phyloP scores from a whole-genome alignment of 2,113 vertebrate genomes.

The Hassar affinis region DNA sequence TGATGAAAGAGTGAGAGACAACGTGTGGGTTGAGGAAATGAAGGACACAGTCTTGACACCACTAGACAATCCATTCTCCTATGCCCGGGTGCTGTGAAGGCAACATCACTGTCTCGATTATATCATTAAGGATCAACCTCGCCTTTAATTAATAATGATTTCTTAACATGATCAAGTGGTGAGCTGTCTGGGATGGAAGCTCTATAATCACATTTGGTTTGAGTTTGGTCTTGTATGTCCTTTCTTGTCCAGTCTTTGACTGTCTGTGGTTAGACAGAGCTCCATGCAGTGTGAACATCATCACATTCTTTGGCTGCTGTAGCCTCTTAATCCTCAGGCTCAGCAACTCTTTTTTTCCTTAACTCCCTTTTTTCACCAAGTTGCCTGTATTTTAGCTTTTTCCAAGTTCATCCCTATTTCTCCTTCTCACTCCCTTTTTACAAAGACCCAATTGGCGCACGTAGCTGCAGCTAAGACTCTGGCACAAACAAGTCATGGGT shows the following conservation, averaged over 20 bases:
- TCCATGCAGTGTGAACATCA: not conserved
- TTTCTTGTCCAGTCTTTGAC: not conserved
- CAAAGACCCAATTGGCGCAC: not conserved
- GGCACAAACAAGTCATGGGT: not conserved
- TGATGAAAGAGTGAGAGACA: too few relatives aligned
- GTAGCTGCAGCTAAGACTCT: not conserved
- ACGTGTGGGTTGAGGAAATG: too few relatives aligned
- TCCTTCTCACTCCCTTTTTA: not conserved
- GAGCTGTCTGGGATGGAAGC: not conserved
- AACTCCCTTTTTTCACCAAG: not conserved
- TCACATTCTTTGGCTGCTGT: constrained; percentile 1
- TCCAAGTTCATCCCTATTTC: not conserved
- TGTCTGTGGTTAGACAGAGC: not conserved
- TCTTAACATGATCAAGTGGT: not conserved
- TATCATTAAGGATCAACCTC: not conserved
- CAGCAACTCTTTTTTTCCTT: not conserved
- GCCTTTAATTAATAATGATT: not conserved
- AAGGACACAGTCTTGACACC: too few relatives aligned
- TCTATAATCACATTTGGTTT: not conserved
- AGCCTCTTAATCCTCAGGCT: not conserved
- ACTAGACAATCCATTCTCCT: too few relatives aligned
- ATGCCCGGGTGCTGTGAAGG: too few relatives aligned
- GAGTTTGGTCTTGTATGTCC: not conserved
- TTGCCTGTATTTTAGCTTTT: constrained; percentile 1
- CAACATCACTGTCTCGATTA: too few relatives aligned